Conservation (phyloP, 2,113 vertebrate species). For the Rhinoderma darwinii region DNA sequence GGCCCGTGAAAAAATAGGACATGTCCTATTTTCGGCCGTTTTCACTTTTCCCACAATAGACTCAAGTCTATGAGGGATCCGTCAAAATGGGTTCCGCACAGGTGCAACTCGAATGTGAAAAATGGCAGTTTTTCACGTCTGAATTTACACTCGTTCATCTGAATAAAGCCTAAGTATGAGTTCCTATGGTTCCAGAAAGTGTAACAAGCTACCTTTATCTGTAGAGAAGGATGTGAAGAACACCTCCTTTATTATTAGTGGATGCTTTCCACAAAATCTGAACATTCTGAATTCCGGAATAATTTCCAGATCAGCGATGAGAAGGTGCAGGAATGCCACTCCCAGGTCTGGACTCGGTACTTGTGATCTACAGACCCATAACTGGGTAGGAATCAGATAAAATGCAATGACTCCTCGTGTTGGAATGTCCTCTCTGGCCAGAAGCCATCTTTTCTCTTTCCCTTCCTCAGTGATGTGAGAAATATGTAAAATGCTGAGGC, state of each 20-base stretch:
- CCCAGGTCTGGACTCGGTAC: slow-evolving; percentile 6
- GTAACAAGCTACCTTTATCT: not conserved
- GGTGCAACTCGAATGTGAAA: too few relatives aligned
- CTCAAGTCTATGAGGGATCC: too few relatives aligned
- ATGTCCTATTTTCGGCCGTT: too few relatives aligned
- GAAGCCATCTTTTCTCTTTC: not conserved
- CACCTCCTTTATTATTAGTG: not conserved
- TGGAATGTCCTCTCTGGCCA: slow-evolving; percentile 31
- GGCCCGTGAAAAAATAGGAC: too few relatives aligned
- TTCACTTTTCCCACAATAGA: too few relatives aligned
- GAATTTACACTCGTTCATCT: too few relatives aligned
- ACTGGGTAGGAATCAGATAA: not conserved
- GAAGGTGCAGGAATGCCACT: not conserved
- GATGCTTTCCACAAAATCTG: not conserved
- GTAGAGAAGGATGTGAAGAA: not conserved
- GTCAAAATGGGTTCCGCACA: too few relatives aligned
- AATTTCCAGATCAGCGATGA: not conserved
- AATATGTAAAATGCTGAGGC: not conserved
- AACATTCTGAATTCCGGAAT: not conserved
- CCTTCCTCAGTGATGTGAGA: not conserved
- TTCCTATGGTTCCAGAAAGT: not conserved
- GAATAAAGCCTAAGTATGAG: not conserved
- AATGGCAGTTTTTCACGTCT: too few relatives aligned
- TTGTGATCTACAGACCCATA: slow-evolving; percentile 11
- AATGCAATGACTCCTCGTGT: slow-evolving; percentile 2